Evolutionary conservation across 1,140 invertebrate species (phyloP).

Genomic region (Caenorhabditis brenneri): DNA sequence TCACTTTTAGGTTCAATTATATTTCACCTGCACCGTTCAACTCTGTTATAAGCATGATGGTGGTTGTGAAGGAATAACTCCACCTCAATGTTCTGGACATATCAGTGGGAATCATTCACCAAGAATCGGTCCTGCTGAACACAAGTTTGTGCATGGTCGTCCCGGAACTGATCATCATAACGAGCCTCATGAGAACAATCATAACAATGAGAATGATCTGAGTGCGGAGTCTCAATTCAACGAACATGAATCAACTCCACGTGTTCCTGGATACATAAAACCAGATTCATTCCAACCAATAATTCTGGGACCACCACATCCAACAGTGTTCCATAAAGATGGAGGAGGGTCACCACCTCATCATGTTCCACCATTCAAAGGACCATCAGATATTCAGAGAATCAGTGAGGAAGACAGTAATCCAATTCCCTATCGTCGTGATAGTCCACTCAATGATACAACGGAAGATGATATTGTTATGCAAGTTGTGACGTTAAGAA

Average conservation of each 20-base stretch:
- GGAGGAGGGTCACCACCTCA: not conserved
- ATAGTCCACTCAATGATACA: conserved; percentile 36
- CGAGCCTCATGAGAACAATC: not conserved
- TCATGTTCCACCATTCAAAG: conserved; percentile 16
- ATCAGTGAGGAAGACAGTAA: not conserved
- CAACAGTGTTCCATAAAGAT: conserved; percentile 31
- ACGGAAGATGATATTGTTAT: conserved; percentile 40
- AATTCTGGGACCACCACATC: conserved; percentile 34
- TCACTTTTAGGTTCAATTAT: conserved; percentile 61
- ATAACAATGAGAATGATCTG: not conserved
- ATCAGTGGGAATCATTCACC: not conserved
- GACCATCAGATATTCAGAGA: conserved; percentile 17
- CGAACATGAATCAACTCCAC: conserved; percentile 8
- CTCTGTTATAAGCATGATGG: conserved; percentile 69
- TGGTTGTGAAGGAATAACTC: conserved; percentile 69
- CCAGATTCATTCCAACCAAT: conserved; percentile 29
- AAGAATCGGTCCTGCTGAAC: not conserved
- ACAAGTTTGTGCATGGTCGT: not conserved
- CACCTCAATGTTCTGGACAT: conserved; percentile 20
- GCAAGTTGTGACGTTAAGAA: conserved; percentile 13
- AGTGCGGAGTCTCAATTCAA: not conserved
- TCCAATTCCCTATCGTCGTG: conserved; percentile 19
- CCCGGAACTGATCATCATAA: not conserved
- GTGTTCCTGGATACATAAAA: conserved; percentile 17
- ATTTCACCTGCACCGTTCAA: conserved; percentile 69